Base-by-base conservation (phyloP, 2,113 vertebrate genomes). In the Donacobius atricapilla region DNA sequence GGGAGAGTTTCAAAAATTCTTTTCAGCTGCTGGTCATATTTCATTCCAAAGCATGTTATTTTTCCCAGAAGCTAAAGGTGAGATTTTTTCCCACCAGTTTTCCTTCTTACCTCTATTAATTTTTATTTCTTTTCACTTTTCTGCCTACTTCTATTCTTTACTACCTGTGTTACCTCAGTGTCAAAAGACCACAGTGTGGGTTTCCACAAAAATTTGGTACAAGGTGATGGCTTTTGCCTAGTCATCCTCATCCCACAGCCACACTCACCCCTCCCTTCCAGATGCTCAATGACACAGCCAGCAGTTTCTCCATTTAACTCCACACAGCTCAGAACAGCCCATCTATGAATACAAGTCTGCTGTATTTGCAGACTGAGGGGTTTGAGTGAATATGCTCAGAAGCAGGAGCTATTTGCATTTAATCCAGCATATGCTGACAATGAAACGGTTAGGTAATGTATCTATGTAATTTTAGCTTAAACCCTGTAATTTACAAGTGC, bases 331-430 rank as follows among this genome's bases (percentile, higher is more conserved):
- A 15, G 35, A 7, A 7, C 16, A 53, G 44, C 21, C 17, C 4
- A 1, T 7, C n/a, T 40, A 19, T 9, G 17, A 86, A 70, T 11
- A 44, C 15, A 35, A 6, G 4, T 0, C 0, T 20, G 28, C 37
- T 76, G 3, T 12, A 51, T 20, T 23, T 83, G 19, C 42, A 56
- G 3, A 47, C 6, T 15, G 39, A 77, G 15, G 10, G 48, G 7
- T 71, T 58, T 61, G 56, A 89, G 0, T 61, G 40, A 33, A 68
- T 71, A 39, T 21, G 13, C 44, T 68, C 48, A 53, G 47, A 89
- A 87, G 2, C 18, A 76, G 23, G 19, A 95, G 39, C 18, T 82
- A 47, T 53, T 51, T 80, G 31, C 53, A 61, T 92, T 92, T 65
- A 11, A 91, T 85, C 25, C 61, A 72, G 51, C 31, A 69, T 8